Conservation (phyloP, 2,888 invertebrate species). For the Rhyacophila evoluta region DNA sequence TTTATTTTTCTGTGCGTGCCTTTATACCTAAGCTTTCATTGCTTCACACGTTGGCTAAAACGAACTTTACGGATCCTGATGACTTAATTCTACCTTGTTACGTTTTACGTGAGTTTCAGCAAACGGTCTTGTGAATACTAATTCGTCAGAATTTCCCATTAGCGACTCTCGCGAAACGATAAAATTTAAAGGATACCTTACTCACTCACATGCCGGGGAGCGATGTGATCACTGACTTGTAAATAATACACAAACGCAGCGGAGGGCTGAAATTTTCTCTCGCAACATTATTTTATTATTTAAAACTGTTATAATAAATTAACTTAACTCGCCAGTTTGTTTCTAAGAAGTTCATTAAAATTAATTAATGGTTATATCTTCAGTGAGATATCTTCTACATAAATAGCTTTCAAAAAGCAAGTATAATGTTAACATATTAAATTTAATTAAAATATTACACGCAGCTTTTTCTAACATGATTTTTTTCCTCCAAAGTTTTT, state of each 20-base stretch:
- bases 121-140: slow-evolving; percentile 22
- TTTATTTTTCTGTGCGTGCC: slow-evolving; percentile 10
- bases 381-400: too few species aligned
- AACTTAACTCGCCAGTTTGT: too few species aligned
- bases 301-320: too few species aligned
- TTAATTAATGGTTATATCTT: too few species aligned
- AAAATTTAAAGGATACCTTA: slow-evolving; percentile 19
- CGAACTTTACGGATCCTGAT: slow-evolving; percentile 22
- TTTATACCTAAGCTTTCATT: background rate
- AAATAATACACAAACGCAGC: background rate
- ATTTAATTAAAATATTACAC: too few species aligned
- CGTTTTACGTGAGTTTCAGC: background rate
- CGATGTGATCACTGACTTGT: background rate
- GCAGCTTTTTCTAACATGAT: too few species aligned
- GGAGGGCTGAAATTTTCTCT: background rate
- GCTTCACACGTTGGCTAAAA: slow-evolving; percentile 4
- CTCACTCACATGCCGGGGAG: background rate
- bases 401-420: too few species aligned
- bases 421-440: too few species aligned
- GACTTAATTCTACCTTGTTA: slow-evolving; percentile 24
- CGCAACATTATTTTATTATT: too few species aligned
- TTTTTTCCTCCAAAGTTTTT: too few species aligned
- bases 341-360: too few species aligned
- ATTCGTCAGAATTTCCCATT: slow-evolving; percentile 11
- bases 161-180: slow-evolving; percentile 19